These are phyloP conservation scores for Sebastes cheni DNA, from an alignment of 2,797 vertebrate genomes.

Conservation along the genomic window DNA sequence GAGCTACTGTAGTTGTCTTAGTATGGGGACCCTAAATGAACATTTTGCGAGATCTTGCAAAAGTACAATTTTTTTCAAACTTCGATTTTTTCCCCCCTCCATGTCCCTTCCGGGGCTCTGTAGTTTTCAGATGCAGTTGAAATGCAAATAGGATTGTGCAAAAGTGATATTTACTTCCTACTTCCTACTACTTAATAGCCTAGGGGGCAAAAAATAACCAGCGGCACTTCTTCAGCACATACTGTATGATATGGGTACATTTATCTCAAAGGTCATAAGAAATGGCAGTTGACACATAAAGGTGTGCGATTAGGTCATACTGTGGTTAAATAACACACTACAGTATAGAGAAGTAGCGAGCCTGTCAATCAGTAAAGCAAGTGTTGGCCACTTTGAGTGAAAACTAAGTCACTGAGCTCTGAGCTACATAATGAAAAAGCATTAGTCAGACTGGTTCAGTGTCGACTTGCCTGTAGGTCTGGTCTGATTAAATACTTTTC, in stretches of 20 bases:
- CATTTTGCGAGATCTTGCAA: no score
- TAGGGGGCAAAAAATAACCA: no score
- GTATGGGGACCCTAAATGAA: no score
- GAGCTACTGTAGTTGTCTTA: no score
- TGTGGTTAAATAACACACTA: not conserved
- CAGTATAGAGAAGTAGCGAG: not conserved
- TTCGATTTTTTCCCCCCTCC: no score
- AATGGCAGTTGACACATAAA: not conserved
- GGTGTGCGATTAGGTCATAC: not conserved
- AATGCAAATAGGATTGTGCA: not conserved
- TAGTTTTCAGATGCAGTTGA: not conserved
- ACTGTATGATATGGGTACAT: not conserved
- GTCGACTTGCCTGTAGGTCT: slow-evolving; percentile 7
- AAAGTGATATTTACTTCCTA: not conserved
- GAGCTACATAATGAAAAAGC: slow-evolving; percentile 24
- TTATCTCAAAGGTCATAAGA: not conserved
- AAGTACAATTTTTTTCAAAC: no score
- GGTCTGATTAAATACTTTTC: slow-evolving; percentile 21
- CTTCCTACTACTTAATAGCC: no score
- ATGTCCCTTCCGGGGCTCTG: not conserved
- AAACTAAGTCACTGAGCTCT: not conserved
- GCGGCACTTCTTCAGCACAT: no score
- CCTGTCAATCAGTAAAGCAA: not conserved
- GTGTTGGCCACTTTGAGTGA: not conserved
- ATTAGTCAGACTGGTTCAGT: slow-evolving; percentile 16